Percentiles rank a stretch among this genome's conserved stretches.
phyloP scores from a whole-genome alignment of 1,140 invertebrate species.

The honey bee (Apis mellifera) region Amel_HAv3.1 CM009941.2:14311501-14312000 shows the following conservation, averaged over 20 bases:
- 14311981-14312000: constrained; percentile 21
- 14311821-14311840: constrained; percentile 91
- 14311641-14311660: constrained; percentile 88
- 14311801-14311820: constrained; percentile 91
- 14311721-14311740: constrained; percentile 89
- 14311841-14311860: constrained; percentile 97
- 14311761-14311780: constrained; percentile 89
- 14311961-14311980: background rate
- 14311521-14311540: constrained; percentile 4
- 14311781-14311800: constrained; percentile 92
- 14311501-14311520: background rate
- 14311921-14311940: constrained; percentile 89
- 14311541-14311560: constrained; percentile 82
- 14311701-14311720: background rate
- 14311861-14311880: constrained; percentile 88
- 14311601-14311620: constrained; percentile 90
- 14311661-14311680: constrained; percentile 72
- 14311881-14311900: constrained; percentile 90
- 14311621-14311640: constrained; percentile 86
- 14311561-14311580: constrained; percentile 91
- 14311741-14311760: constrained; percentile 92
- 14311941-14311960: constrained; percentile 20
- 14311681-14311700: constrained; percentile 16
- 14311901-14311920: constrained; percentile 89
- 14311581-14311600: constrained; percentile 95